A percentile compares a stretch with the other conserved stretches of the same genome.
Conservation (phyloP, 2,113 vertebrate genomes). For the Camelus bactrianus region DNA sequence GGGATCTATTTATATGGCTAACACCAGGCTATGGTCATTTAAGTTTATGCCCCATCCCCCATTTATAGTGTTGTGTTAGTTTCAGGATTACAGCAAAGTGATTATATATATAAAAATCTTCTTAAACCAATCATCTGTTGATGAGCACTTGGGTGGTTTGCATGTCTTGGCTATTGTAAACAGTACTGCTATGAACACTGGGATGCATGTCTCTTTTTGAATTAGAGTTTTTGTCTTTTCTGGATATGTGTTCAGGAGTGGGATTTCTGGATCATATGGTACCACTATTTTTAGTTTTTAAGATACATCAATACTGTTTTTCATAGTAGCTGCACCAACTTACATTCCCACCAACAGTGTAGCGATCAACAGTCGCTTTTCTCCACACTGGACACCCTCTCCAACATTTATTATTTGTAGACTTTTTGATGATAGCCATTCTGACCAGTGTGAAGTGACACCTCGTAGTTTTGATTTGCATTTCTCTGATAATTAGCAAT, state of each 20-base stretch:
- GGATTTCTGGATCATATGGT: background rate
- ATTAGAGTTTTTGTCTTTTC: background rate
- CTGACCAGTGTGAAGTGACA: background rate
- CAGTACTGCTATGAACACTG: background rate
- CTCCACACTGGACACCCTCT: background rate
- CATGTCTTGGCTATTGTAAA: background rate
- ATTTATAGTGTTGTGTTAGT: background rate
- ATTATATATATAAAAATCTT: background rate
- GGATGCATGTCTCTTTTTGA: background rate
- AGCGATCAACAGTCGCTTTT: background rate
- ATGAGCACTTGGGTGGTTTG: background rate
- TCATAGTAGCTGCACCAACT: background rate
- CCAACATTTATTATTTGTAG: background rate
- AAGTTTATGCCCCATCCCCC: background rate
- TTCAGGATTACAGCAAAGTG: background rate
- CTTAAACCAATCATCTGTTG: background rate
- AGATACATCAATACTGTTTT: background rate
- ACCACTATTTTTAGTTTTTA: background rate
- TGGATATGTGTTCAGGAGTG: background rate
- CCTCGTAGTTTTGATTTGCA: background rate
- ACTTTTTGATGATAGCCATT: background rate
- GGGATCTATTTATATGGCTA: background rate
- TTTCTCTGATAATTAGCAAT: background rate
- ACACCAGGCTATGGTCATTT: background rate
- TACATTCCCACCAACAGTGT: background rate